phyloP scores from a whole-genome alignment of 1,140 invertebrate species.

The Forficula auricularia region DNA sequence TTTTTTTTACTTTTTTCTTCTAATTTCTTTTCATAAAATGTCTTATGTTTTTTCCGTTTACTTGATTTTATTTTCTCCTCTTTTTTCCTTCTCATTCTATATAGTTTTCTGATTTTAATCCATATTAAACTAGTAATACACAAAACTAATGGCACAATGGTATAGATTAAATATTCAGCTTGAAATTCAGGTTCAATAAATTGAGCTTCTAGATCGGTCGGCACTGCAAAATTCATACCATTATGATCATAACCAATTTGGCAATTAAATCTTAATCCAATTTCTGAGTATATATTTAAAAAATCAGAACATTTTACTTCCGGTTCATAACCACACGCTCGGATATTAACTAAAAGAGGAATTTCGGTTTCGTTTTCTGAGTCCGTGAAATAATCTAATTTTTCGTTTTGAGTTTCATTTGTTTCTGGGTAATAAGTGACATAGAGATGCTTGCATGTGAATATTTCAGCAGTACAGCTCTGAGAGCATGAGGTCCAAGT shows the following conservation, averaged over 20 bases:
- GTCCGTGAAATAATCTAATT: background rate
- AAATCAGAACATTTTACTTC: slow-evolving; percentile 18
- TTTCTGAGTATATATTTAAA: slow-evolving; percentile 11
- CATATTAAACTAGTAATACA: slow-evolving; percentile 7
- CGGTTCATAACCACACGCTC: slow-evolving; percentile 21
- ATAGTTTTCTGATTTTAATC: slow-evolving; percentile 4
- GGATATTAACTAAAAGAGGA: slow-evolving; percentile 18
- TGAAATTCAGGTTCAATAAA: no score
- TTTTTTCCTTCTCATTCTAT: slow-evolving; percentile 2
- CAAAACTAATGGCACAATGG: background rate
- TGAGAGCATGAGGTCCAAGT: slow-evolving; percentile 22
- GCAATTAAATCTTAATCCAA: slow-evolving; percentile 14
- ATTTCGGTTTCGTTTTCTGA: background rate
- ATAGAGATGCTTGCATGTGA: slow-evolving; percentile 18
- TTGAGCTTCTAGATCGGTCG: no score
- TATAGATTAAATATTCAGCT: slow-evolving; percentile 1
- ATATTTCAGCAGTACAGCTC: slow-evolving; percentile 21
- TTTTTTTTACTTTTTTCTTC: slow-evolving; percentile 7
- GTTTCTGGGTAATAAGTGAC: slow-evolving; percentile 13
- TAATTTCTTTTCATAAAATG: slow-evolving; percentile 12
- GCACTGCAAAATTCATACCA: no score
- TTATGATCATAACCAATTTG: slow-evolving; percentile 10
- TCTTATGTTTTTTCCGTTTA: slow-evolving; percentile 2
- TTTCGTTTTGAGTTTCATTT: no score
- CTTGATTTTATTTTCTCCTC: slow-evolving; percentile 1